phyloP scores from a whole-genome alignment of 2,797 vertebrate genomes.

The Hoplostethus mediterraneus region DNA sequence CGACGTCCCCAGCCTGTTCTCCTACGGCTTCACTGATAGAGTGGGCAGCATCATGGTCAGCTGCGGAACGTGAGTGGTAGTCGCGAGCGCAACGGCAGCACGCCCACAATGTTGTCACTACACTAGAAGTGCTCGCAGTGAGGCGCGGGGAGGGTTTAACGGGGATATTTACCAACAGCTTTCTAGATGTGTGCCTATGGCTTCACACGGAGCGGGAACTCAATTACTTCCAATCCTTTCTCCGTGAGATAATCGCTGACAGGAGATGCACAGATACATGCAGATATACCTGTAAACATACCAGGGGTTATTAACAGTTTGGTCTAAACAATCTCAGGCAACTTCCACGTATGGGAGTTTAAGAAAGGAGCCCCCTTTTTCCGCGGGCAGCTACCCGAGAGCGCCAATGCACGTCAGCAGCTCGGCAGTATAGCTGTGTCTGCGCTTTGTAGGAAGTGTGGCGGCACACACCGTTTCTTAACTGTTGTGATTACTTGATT shows the following conservation, averaged over 20 bases:
- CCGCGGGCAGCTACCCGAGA: constrained; percentile 42
- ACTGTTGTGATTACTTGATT: constrained; percentile 46
- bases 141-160: neutral
- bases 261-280: no score
- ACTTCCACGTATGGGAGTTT: constrained; percentile 6
- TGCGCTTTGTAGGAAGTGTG: constrained; percentile 38
- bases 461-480: constrained; percentile 14
- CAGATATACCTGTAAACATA: neutral
- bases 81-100: neutral
- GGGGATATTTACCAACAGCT: neutral
- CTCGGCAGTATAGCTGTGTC: constrained; percentile 14
- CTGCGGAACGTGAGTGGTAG: constrained; percentile 82
- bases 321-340: constrained; percentile 28
- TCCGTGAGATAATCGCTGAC: no score
- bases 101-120: neutral
- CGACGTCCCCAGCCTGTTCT: constrained; percentile 87
- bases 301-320: constrained; percentile 13
- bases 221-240: neutral
- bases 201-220: neutral
- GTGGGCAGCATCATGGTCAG: constrained; percentile 87
- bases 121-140: neutral
- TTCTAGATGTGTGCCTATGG: neutral
- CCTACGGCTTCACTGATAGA: constrained; percentile 88
- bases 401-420: constrained; percentile 57
- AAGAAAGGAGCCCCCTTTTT: constrained; percentile 45